Percentiles rank a stretch among this genome's conserved stretches.
Conservation (phyloP, 2,797 vertebrate genomes). For the Botia kubotai region DNA sequence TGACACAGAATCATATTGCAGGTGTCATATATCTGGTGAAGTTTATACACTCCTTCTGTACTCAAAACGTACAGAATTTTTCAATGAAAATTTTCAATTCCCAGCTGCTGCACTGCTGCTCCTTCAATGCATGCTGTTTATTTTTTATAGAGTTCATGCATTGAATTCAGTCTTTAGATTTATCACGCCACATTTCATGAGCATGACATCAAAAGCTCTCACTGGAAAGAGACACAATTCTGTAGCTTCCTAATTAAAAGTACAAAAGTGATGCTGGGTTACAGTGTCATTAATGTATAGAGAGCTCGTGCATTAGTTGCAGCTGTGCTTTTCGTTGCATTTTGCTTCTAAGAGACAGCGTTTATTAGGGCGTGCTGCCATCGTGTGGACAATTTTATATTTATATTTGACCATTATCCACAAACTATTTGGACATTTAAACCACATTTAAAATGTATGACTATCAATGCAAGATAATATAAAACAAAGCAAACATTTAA, state of each 20-base stretch:
- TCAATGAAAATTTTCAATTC: neutral
- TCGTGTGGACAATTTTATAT: constrained; percentile 21
- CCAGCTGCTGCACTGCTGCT: neutral
- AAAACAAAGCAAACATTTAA: no score
- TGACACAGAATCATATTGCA: neutral
- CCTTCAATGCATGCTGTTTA: neutral
- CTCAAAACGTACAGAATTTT: neutral
- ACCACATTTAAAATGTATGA: no score
- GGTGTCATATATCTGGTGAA: neutral
- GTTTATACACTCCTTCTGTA: neutral
- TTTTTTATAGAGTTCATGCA: constrained; percentile 8
- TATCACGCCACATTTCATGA: constrained; percentile 7
- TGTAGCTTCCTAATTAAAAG: no score
- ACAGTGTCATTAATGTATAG: neutral
- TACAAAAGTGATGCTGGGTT: neutral
- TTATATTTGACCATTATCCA: no score
- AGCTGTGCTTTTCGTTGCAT: neutral
- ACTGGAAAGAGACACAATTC: neutral
- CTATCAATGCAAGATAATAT: no score
- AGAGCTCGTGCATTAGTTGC: neutral
- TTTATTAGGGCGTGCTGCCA: constrained; percentile 7
- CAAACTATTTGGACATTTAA: no score
- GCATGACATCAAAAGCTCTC: no score
- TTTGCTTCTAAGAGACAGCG: neutral
- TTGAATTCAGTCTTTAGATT: constrained; percentile 25